Percentiles rank a stretch among this genome's conserved stretches.
These are phyloP conservation scores for Battus philenor DNA, from an alignment of 1,140 invertebrate genomes.

Conservation along the genomic window DNA sequence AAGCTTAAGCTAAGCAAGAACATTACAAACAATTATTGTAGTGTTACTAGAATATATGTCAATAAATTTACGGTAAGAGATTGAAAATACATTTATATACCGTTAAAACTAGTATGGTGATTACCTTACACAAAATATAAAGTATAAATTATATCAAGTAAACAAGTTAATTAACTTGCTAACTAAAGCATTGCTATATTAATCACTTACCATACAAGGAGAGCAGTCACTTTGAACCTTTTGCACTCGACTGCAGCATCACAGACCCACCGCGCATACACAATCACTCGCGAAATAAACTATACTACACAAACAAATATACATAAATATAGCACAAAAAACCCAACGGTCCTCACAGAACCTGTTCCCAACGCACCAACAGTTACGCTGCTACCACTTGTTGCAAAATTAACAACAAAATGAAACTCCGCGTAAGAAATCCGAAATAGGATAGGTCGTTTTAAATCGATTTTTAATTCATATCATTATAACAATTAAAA, in stretches of 20 bases:
- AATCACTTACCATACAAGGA: slow-evolving; percentile 50
- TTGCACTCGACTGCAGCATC: slow-evolving; percentile 45
- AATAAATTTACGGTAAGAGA: too few relatives aligned
- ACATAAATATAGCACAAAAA: slow-evolving; percentile 46
- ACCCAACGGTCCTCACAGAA: slow-evolving; percentile 50
- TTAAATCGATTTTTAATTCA: slow-evolving; percentile 56
- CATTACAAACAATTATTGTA: too few relatives aligned
- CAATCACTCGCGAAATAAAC: slow-evolving; percentile 48
- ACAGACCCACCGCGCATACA: slow-evolving; percentile 31
- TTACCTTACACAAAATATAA: too few relatives aligned
- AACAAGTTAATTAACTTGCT: neutral
- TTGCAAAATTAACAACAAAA: slow-evolving; percentile 52
- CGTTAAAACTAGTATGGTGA: too few relatives aligned
- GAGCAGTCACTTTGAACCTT: slow-evolving; percentile 30
- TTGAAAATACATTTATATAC: too few relatives aligned
- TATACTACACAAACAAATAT: slow-evolving; percentile 44
- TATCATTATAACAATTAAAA: slow-evolving; percentile 28
- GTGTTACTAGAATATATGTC: too few relatives aligned
- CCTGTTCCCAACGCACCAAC: slow-evolving; percentile 47
- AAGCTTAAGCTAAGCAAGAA: too few relatives aligned
- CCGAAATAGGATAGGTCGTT: slow-evolving; percentile 40
- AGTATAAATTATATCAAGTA: too few relatives aligned
- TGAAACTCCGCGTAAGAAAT: slow-evolving; percentile 38
- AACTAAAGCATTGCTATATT: slow-evolving; percentile 22
- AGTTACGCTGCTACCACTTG: slow-evolving; percentile 42